Evolutionary conservation across 2,113 vertebrate genomes (phyloP), one percentile per base, ranked within the genome.

Genomic region (Tychaedon coryphoeus): DNA sequence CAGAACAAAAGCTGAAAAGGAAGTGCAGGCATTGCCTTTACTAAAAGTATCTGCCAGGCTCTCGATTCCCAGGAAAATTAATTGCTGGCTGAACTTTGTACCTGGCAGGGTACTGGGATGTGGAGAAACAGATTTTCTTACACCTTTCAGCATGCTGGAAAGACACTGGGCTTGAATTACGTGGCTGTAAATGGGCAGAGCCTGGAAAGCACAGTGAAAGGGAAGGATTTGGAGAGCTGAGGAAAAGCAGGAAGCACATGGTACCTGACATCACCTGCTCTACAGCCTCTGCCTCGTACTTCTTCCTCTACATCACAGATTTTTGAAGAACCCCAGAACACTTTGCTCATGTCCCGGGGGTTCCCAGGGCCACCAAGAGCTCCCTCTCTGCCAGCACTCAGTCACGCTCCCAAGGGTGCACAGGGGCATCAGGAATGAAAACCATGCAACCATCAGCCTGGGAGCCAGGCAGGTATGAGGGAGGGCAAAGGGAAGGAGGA

Each of bases 221-320:
- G 38, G 45, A 47, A 66, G 6, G 29, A 20, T 29, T 58, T 2
- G 12, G 54, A 34, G 24, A 13, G 20, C 8, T 10, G 70, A 8
- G 38, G 38, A 22, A 26, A 20, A 50, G 3, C 1, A 0, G 48
- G 23, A 15, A 22, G 26, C 5, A 1, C 1, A 1, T 4, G 14
- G n/a, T 28, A 20, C 19, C 20, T 9, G 23, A 29, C 7, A 8
- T 74, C 36, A 71, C 75, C 75, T 82, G 9, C n/a, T 51, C n/a
- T 13, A 3, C 2, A 5, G 19, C 3, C 22, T 40, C 22, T 25
- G 34, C 57, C 17, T 36, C 0, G 0, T 8, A 2, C 8, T 38
- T 24, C 6, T 18, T 18, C 33, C 43, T 19, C 19, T 50, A 29
- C 5, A 3, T 40, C 14, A 40, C 29, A 81, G 19, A 42, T 48